phyloP scores from a whole-genome alignment of 2,797 vertebrate species.

The Propithecus deckenii region DNA sequence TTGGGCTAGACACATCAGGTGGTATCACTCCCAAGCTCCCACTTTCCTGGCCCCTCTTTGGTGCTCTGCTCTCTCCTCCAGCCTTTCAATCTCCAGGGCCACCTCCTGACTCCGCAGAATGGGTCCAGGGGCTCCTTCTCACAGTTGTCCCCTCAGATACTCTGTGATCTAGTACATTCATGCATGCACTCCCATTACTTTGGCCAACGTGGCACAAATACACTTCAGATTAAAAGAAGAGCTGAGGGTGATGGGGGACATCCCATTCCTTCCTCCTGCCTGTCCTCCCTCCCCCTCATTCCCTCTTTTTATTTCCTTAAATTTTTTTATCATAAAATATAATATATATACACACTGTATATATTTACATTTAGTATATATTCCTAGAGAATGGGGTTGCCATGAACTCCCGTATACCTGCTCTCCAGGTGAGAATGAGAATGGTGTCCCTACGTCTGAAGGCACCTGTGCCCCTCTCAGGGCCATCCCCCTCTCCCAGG shows the following conservation, averaged over 20 bases:
- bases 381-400: no score
- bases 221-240: not conserved
- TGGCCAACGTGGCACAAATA: rapidly evolving
- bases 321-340: not conserved
- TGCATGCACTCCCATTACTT: no score
- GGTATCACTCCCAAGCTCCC: no score
- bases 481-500: no score
- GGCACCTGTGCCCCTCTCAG: not conserved
- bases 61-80: not conserved
- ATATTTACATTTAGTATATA: no score
- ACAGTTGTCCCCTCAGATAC: not conserved
- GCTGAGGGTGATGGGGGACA: not conserved
- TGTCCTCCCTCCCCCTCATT: not conserved
- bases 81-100: not conserved
- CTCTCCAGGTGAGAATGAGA: not conserved
- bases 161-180: no score
- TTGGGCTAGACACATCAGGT: not conserved
- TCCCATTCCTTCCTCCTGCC: not conserved
- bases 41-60: no score
- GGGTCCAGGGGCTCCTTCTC: not conserved
- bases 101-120: not conserved
- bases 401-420: no score
- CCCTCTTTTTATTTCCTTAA: not conserved
- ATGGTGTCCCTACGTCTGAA: no score
- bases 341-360: no score